Evolutionary conservation across 1,140 invertebrate species (phyloP).

Genomic region (Drosophila punjabiensis): DNA sequence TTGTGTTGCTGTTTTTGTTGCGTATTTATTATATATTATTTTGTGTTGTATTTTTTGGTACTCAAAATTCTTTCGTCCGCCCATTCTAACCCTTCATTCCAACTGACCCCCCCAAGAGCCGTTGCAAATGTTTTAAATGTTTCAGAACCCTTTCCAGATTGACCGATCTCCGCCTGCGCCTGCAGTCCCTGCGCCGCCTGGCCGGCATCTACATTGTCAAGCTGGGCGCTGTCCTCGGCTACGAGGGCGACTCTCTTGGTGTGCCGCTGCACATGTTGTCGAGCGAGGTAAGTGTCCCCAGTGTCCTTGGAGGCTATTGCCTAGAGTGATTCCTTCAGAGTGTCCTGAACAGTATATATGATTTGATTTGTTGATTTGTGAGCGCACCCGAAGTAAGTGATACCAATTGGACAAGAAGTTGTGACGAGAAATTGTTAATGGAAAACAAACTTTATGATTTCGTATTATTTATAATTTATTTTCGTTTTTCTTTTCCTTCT

Average conservation of each 20-base stretch:
- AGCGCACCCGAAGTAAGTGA: conserved; percentile 75
- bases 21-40: no score
- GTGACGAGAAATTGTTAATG: conserved; percentile 13
- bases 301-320: no score
- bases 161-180: conserved; percentile 89
- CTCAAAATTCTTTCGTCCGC: conserved; percentile 85
- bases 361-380: conserved; percentile 67
- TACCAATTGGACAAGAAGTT: conserved; percentile 60
- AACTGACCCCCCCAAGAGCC: conserved; percentile 54
- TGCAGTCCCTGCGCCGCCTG: conserved; percentile 91
- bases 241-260: conserved; percentile 86
- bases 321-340: conserved; percentile 8
- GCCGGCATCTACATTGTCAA: conserved; percentile 92
- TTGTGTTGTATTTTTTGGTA: conserved; percentile 78
- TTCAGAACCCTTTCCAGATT: conserved; percentile 87
- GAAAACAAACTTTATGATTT: conserved; percentile 30
- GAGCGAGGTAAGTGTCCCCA: conserved; percentile 85
- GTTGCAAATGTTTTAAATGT: conserved; percentile 81
- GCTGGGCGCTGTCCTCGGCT: conserved; percentile 90
- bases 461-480: conserved; percentile 41
- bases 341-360: conserved; percentile 46
- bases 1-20: no score
- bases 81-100: conserved; percentile 85
- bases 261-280: conserved; percentile 86
- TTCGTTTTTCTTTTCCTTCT: conserved; percentile 51